phyloP scores from a whole-genome alignment of 2,113 vertebrate species.

The Proterorhinus semilunaris region DNA sequence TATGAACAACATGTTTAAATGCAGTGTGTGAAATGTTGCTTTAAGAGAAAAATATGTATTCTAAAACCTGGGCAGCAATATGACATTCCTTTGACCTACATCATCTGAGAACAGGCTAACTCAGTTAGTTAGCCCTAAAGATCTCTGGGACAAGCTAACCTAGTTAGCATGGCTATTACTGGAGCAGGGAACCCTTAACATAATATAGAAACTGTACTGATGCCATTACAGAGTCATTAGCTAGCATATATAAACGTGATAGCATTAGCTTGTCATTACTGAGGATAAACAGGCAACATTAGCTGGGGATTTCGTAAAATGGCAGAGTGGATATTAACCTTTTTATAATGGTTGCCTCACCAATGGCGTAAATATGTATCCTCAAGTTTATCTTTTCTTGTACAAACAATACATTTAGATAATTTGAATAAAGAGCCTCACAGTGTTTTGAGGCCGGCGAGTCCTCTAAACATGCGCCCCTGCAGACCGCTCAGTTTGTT shows the following conservation, averaged over 20 bases:
- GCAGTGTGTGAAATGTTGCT: neutral
- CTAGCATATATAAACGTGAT: constrained; percentile 58
- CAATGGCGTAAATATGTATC: constrained; percentile 32
- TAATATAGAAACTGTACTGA: constrained; percentile 67
- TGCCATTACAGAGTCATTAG: constrained; percentile 72
- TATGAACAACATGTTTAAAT: neutral
- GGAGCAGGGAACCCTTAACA: constrained; percentile 71
- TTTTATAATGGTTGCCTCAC: constrained; percentile 35
- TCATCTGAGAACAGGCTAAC: constrained; percentile 58
- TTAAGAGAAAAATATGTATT: neutral
- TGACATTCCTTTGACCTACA: constrained; percentile 62
- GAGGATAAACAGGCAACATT: constrained; percentile 52
- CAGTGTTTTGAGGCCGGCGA: constrained; percentile 89
- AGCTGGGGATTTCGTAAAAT: constrained; percentile 29
- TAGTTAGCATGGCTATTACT: constrained; percentile 70
- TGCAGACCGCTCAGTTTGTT: constrained; percentile 89
- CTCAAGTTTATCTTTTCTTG: constrained; percentile 37
- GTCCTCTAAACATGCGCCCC: constrained; percentile 87
- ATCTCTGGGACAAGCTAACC: constrained; percentile 67
- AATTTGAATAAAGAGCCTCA: constrained; percentile 69
- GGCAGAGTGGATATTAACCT: constrained; percentile 42
- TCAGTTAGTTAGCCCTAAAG: constrained; percentile 68
- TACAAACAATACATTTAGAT: neutral
- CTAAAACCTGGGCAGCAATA: constrained; percentile 39
- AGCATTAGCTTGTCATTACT: constrained; percentile 67